Evolutionary conservation across 2,888 invertebrate genomes (phyloP).

Genomic region (Meghimatium bilineatum): DNA sequence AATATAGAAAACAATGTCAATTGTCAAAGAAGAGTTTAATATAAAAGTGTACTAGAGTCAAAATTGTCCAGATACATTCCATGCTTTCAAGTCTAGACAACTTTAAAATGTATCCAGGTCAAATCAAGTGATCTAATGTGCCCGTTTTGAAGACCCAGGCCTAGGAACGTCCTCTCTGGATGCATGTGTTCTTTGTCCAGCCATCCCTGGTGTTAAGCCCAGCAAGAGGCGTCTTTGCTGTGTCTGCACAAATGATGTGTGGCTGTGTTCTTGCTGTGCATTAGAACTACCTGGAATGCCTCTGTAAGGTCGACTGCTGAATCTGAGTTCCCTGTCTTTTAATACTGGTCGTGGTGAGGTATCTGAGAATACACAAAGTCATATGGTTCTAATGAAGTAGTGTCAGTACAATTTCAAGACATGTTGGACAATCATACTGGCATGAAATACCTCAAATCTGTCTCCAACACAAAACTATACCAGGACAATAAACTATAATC

Average conservation of each 20-base stretch:
- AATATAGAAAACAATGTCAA: neutral
- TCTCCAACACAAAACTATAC: no score
- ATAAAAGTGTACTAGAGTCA: neutral
- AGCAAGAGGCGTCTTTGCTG: constrained; percentile 61
- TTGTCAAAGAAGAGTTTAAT: neutral
- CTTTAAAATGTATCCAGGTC: neutral
- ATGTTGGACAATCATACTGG: no score
- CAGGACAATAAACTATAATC: no score
- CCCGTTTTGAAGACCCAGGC: neutral
- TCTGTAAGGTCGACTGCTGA: constrained; percentile 72
- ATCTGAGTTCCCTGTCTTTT: constrained; percentile 71
- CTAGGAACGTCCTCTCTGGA: neutral
- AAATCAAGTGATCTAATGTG: neutral
- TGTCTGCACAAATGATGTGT: constrained; percentile 64
- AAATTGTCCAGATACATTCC: neutral
- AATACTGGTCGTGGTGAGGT: constrained; percentile 73
- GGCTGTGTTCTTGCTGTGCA: constrained; percentile 62
- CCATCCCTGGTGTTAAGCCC: constrained; percentile 58
- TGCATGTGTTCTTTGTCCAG: constrained; percentile 67
- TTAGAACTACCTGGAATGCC: constrained; percentile 71
- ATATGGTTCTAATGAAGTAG: no score
- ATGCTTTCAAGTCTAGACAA: neutral
- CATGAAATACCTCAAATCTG: no score
- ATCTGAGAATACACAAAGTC: constrained; percentile 58
- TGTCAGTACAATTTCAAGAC: neutral